Evolutionary conservation across 2,113 vertebrate genomes (phyloP).

Genomic region (Tor tambroides): DNA sequence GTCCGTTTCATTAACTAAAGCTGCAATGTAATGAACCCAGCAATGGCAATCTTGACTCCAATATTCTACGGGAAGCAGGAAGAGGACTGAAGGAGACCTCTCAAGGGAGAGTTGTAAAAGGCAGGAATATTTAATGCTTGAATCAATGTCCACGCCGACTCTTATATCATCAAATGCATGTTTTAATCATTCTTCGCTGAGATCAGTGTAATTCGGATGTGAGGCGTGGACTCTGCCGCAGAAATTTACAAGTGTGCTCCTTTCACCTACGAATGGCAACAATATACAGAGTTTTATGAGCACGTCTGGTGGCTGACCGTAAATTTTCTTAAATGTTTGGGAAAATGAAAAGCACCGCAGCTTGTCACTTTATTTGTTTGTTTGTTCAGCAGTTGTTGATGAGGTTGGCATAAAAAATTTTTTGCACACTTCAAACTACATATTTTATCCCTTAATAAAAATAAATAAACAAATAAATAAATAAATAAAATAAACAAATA

Average conservation of each 20-base stretch:
- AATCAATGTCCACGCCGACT: slow-evolving; percentile 88
- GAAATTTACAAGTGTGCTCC: slow-evolving; percentile 90
- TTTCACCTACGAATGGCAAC: slow-evolving; percentile 83
- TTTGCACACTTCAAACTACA: slow-evolving; percentile 30
- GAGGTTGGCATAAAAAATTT: slow-evolving; percentile 46
- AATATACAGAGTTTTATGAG: slow-evolving; percentile 80
- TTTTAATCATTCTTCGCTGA: slow-evolving; percentile 88
- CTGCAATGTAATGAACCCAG: slow-evolving; percentile 56
- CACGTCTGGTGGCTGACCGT: slow-evolving; percentile 77
- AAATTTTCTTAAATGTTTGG: slow-evolving; percentile 78
- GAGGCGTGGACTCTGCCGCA: slow-evolving; percentile 83
- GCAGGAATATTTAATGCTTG: slow-evolving; percentile 75
- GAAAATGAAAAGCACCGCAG: slow-evolving; percentile 68
- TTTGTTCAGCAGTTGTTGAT: slow-evolving; percentile 60
- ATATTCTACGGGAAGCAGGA: slow-evolving; percentile 28
- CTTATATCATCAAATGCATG: slow-evolving; percentile 93
- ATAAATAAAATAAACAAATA: not conserved
- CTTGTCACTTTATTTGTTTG: slow-evolving; percentile 66
- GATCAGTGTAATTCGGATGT: slow-evolving; percentile 93
- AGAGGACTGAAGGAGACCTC: slow-evolving; percentile 23
- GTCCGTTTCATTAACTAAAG: slow-evolving; percentile 58
- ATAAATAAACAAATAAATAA: not conserved
- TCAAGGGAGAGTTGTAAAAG: slow-evolving; percentile 33
- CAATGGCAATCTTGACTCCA: slow-evolving; percentile 34
- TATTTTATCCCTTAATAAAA: not conserved